Conservation (phyloP, 2,888 invertebrate genomes). For the Chromoteleia sp. region DNA sequence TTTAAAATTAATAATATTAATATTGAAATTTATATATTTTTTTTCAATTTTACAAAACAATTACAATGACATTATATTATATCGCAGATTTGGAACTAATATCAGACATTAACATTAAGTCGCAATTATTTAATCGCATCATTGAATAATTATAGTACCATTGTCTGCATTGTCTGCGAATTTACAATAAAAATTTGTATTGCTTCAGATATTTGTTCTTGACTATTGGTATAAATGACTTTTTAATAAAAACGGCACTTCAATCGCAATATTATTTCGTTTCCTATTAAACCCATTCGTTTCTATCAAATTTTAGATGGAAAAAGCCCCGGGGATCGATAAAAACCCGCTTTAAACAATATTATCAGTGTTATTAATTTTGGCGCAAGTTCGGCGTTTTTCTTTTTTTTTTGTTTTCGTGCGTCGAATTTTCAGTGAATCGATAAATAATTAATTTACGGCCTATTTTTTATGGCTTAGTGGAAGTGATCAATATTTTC, state of each 20-base stretch:
- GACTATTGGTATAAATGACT: slow-evolving; percentile 34
- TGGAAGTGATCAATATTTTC: not conserved
- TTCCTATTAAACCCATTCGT: slow-evolving; percentile 59
- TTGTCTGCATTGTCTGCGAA: no score
- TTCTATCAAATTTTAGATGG: slow-evolving; percentile 56
- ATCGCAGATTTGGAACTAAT: no score
- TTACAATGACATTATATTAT: no score
- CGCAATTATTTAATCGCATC: no score
- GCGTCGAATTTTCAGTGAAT: slow-evolving; percentile 4
- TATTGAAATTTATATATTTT: no score
- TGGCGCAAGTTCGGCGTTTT: slow-evolving; percentile 8
- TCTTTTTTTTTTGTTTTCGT: slow-evolving; percentile 14
- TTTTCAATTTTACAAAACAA: no score
- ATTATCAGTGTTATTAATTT: slow-evolving; percentile 58
- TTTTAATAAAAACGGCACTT: slow-evolving; percentile 33
- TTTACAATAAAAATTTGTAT: slow-evolving; percentile 8
- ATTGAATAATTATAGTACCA: no score
- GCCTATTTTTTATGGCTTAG: not conserved
- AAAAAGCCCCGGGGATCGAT: slow-evolving; percentile 44
- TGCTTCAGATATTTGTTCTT: slow-evolving; percentile 16
- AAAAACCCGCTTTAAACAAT: slow-evolving; percentile 42
- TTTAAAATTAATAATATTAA: no score
- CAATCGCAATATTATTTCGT: slow-evolving; percentile 47
- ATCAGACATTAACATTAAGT: no score
- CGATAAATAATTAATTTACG: slow-evolving; percentile 29